Base-by-base conservation (phyloP, 2,888 invertebrate genomes). In the Ochropleura plecta region DNA sequence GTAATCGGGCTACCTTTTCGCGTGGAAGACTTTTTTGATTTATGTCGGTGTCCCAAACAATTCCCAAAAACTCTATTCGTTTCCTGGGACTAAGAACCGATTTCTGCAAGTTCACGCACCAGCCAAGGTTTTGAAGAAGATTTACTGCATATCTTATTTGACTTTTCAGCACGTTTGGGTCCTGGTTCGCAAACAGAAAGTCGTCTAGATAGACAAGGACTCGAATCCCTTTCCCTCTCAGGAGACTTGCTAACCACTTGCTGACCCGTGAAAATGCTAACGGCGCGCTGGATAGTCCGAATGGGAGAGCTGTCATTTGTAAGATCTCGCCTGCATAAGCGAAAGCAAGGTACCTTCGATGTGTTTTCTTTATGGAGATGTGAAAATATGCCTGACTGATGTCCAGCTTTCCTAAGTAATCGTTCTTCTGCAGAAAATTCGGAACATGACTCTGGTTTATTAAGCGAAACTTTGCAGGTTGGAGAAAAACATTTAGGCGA, bases 231-330 rank as follows among this genome's bases (percentile, higher is more conserved):
- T 51, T 49, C 2, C 30, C 18, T 49, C 79, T 70, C 42, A 83
- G 49, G 7, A 59, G 5, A 7, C 42, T 48, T 53, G 83, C 79
- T 3, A 86, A 4, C 84, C 83, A 84, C 0, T 84, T 81, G 68
- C 76, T 81, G 5, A 86, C 60, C 0, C 63, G 5, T 4, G 84
- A 76, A 8, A 86, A 84, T 0, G 73, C 70, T 48, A 64, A 9
- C 6, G 82, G 83, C 6, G 82, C 82, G 12, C 73, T 79, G 18
- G 85, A 76, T 0, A 83, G 71, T 2, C 81, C 83, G 67, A 85
- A 85, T 0, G 82, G 82, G 0, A 85, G 75, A 6, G 76, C 78
- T 0, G 78, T 85, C 82, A 85, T 83, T 51, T 81, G 76, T n/a
- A n/a, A n/a, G n/a, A n/a, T n/a, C n/a, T n/a, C n/a, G n/a, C n/a